Base-by-base conservation (phyloP, 1,140 invertebrate species). In the Akabosia matsudoensis region DNA sequence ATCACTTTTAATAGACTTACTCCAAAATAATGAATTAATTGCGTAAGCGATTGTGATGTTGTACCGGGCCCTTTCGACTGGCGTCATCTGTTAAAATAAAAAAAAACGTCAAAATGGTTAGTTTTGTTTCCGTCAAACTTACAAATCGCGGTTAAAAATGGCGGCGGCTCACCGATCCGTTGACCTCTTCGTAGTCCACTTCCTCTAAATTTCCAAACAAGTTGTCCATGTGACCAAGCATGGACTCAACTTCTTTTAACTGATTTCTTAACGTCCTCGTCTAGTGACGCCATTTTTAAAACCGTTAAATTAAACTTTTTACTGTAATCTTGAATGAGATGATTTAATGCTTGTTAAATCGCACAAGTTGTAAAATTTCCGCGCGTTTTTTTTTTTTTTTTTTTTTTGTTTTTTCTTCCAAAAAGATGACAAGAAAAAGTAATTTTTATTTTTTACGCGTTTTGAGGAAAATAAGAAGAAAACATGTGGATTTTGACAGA, bases 21-120 rank as follows among this genome's bases (percentile, higher is more conserved):
- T 81, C 78, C 78, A 81, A 73, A 80, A 81, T 24, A 78, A 54
- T 1, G 80, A 81, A 74, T 81, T 81, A 3, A 81, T 52, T 0
- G 80, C 75, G 33, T 79, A 79, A 1, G 78, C 22, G 34, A 78
- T 77, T 0, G 80, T 77, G 16, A 81, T 51, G 37, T 81, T 78
- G 74, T 81, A 81, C 61, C 74, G 78, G 7, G 80, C 80, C 61
- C 74, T 70, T 1, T 81, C 80, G n/a, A 79, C 18, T 14, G 80
- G 73, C 51, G 77, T 28, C 52, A 81, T 73, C 78, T 81, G 61
- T 22, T 61, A 74, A 75, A 45, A 33, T 31, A 74, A 72, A 7
- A 33, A 51, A 13, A 34, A 72, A 72, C 2, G 28, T 30, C 30
- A 30, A 4, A 2, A 30, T 30, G 3, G 61, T 67, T 28, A 30